Percentiles rank a stretch among this genome's conserved stretches.
Conservation (phyloP, 2,797 vertebrate genomes). For the Thamnophis elegans region DNA sequence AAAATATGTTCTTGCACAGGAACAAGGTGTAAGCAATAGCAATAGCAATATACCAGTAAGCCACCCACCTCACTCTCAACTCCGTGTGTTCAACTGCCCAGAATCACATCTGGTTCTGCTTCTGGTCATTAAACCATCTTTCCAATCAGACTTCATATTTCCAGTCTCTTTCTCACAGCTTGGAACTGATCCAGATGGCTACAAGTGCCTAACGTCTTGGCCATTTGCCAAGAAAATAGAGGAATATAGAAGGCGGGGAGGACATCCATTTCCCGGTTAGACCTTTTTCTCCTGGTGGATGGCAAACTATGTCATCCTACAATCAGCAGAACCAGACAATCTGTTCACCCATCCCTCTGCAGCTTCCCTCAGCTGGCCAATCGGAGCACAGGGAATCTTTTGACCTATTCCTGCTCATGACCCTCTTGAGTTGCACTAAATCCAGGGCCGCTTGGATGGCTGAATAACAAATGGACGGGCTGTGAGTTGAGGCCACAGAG, state of each 20-base stretch:
- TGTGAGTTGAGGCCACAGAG: constrained; percentile 47
- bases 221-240: background rate
- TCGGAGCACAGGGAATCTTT: constrained; percentile 6
- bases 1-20: too few relatives aligned
- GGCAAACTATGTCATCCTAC: background rate
- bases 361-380: background rate
- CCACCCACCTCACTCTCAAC: too few relatives aligned
- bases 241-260: background rate
- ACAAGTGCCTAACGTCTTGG: background rate
- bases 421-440: background rate
- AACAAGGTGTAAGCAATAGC: too few relatives aligned
- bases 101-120: too few relatives aligned
- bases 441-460: constrained; percentile 59
- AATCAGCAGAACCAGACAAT: background rate
- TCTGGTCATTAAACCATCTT: too few relatives aligned
- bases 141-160: too few relatives aligned
- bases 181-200: too few relatives aligned
- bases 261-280: background rate
- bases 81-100: too few relatives aligned
- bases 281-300: background rate
- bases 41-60: too few relatives aligned
- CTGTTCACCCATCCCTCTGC: background rate
- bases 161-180: too few relatives aligned
- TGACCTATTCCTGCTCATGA: constrained; percentile 36
- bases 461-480: constrained; percentile 55